A percentile compares a stretch with the other conserved stretches of the same genome.
phyloP scores from a whole-genome alignment of 2,797 vertebrate species.

The Novumbra hubbsi region DNA sequence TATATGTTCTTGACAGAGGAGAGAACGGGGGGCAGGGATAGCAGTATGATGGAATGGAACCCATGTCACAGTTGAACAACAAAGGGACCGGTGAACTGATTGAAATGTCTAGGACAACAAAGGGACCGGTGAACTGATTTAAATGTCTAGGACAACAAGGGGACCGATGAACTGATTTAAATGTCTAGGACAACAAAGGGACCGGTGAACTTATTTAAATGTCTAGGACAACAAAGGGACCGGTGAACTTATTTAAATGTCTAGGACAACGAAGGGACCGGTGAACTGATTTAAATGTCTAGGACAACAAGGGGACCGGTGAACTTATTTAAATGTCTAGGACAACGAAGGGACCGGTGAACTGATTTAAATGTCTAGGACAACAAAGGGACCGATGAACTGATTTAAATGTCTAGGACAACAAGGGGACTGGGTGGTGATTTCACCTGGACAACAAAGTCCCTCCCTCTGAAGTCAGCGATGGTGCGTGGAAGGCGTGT shows the following conservation, averaged over 20 bases:
- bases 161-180: too few relatives aligned
- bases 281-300: neutral
- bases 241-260: neutral
- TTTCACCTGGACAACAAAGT: slow-evolving; percentile 96
- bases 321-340: neutral
- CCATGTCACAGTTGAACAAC: too few relatives aligned
- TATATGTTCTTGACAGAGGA: too few relatives aligned
- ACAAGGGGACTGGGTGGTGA: neutral
- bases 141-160: too few relatives aligned
- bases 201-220: too few relatives aligned
- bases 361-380: neutral
- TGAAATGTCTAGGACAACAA: too few relatives aligned
- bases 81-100: too few relatives aligned
- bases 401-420: neutral
- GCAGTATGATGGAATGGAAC: neutral
- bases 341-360: neutral
- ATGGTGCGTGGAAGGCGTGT: slow-evolving; percentile 96
- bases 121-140: too few relatives aligned
- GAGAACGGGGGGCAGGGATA: too few relatives aligned
- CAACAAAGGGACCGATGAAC: neutral
- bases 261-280: neutral
- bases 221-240: neutral
- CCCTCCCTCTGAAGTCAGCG: slow-evolving; percentile 95
- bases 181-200: too few relatives aligned
- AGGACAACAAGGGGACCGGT: neutral